Evolutionary conservation across 92 coral and sea anemone species (phyloP), one percentile per base, ranked within the genome.

Genomic region (Anthopleura xanthogrammica): DNA sequence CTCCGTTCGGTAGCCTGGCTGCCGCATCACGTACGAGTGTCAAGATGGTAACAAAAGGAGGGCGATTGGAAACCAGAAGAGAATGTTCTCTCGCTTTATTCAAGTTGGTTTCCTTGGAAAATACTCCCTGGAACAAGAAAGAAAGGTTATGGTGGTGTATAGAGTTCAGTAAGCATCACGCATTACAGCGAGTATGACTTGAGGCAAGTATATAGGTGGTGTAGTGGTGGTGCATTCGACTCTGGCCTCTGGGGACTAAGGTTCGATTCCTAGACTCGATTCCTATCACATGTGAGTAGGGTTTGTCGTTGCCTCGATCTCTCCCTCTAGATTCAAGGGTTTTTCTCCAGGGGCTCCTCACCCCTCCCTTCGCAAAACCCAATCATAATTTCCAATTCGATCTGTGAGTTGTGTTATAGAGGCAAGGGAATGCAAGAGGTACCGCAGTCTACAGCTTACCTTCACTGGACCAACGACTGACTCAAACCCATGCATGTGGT

Each of bases 11-110:
- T 58, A 97, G 89, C 65, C 99, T 84, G 68, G 99, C 98, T 16
- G 99, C 99, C 24, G 99, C 99, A 79, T 97, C 99, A 81, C 99
- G 84, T 9, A 97, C 99, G 65, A 97, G 93, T 6, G 99, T 97
- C 71, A 97, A 86, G 72, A 97, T 97, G 7, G 99, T 97, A 85
- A 97, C 99, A 88, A 95, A 97, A 1, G 99, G 99, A 46, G 99
- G 99, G 39, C 99, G 95, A 74, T 89, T 85, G 66, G 99, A 97
- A 17, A 90, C 90, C 36, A 97, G 89, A 64, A 97, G 89, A 8
- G 99, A 92, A 83, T 97, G 99, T 77, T 97, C 99, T 13, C 99
- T 89, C 24, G 99, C 99, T 83, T 97, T 97, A 68, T 97, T 97
- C 13, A 97, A 92, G 77, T 95, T 97, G 72, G 98, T 94, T 74